Evolutionary conservation across 2,113 vertebrate genomes (phyloP).

Genomic region (Serilophus lunatus): DNA sequence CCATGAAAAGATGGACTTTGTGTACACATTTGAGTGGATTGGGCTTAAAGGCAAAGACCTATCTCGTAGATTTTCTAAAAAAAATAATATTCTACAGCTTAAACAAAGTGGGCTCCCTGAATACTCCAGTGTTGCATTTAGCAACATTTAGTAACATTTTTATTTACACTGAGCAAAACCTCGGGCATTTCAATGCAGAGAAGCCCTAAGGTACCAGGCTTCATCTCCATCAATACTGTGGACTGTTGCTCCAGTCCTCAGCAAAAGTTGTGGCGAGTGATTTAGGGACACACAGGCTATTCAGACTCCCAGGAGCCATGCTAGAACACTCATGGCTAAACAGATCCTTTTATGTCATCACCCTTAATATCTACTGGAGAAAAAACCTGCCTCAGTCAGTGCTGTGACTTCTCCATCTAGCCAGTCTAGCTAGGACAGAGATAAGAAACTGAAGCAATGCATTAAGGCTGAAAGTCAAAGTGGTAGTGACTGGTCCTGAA

Average conservation of each 20-base stretch:
- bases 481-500: not conserved
- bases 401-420: not conserved
- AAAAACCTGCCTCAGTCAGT: not conserved
- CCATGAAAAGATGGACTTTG: not conserved
- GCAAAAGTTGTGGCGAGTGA: not conserved
- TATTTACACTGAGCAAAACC: not conserved
- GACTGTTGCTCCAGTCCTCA: not conserved
- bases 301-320: not conserved
- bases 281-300: not conserved
- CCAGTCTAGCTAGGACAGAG: not conserved
- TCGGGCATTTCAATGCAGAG: not conserved
- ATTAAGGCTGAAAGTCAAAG: not conserved
- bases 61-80: not conserved
- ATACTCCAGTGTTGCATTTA: not conserved
- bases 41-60: constrained; percentile 35
- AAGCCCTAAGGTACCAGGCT: not conserved
- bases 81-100: not conserved
- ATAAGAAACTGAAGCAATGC: not conserved
- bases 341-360: not conserved
- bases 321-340: not conserved
- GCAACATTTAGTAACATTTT: not conserved
- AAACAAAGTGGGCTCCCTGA: not conserved
- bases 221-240: not conserved
- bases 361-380: not conserved
- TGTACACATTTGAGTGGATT: not conserved